phyloP scores from a whole-genome alignment of 2,888 invertebrate species.

The Ectemnius cavifrons region DNA sequence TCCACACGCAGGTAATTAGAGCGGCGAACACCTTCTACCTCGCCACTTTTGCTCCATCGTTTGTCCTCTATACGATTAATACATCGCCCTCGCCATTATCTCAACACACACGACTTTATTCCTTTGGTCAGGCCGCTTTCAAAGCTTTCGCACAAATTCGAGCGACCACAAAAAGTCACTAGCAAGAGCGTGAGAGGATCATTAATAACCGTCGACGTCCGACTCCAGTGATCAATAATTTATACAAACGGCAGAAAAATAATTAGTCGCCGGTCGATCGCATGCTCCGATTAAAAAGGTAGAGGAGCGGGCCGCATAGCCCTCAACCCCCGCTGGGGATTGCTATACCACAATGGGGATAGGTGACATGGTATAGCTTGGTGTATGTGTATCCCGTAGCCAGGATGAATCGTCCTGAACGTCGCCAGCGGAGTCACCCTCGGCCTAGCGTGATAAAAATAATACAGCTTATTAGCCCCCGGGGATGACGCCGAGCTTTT shows the following conservation, averaged over 20 bases:
- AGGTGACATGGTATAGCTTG: neutral
- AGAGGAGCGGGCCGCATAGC: no score
- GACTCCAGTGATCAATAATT: neutral
- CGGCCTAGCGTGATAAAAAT: slow-evolving; percentile 66
- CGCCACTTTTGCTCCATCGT: no score
- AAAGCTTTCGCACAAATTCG: no score
- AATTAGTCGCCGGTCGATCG: slow-evolving; percentile 6
- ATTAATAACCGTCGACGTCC: neutral
- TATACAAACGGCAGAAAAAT: neutral
- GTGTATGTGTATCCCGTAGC: slow-evolving; percentile 2
- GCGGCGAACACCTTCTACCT: no score
- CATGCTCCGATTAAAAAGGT: neutral
- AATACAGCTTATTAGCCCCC: slow-evolving; percentile 69
- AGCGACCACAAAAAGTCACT: no score
- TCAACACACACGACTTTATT: no score
- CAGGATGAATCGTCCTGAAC: slow-evolving; percentile 33
- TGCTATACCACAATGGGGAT: neutral
- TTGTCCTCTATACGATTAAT: no score
- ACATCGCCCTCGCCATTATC: no score
- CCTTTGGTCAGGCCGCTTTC: no score
- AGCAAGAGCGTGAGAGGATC: no score
- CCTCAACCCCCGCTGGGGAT: no score
- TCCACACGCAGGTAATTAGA: no score
- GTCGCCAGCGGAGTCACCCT: slow-evolving; percentile 44
- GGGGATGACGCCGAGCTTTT: slow-evolving; percentile 19